Percentiles rank a stretch among this genome's conserved stretches.
These are phyloP conservation scores for Anthopleura xanthogrammica DNA, from an alignment of 92 coral and sea anemone species.

Conservation along the genomic window DNA sequence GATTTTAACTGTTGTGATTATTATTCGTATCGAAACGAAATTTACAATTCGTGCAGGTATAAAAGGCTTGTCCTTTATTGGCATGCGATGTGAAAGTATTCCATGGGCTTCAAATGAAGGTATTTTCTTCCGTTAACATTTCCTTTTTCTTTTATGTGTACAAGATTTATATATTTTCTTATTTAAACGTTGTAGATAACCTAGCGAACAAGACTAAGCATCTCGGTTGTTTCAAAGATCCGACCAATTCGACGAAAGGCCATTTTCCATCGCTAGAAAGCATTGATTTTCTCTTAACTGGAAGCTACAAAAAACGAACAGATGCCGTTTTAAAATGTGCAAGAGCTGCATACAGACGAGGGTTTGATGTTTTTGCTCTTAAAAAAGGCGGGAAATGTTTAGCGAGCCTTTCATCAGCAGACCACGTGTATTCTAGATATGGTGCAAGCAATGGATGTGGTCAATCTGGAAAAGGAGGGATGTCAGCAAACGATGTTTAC, in stretches of 20 bases:
- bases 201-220: not conserved
- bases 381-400: conserved; percentile 58
- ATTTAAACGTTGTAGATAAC: not conserved
- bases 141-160: not conserved
- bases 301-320: conserved; percentile 45
- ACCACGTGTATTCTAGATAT: conserved; percentile 23
- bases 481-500: conserved; percentile 39
- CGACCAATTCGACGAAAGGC: not conserved
- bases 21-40: too few species aligned
- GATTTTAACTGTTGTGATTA: too few species aligned
- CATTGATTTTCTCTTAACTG: conserved; percentile 26
- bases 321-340: conserved; percentile 53
- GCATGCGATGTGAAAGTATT: not conserved
- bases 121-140: too few species aligned
- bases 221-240: conserved; percentile 41
- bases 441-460: conserved; percentile 28
- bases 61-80: not conserved
- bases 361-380: conserved; percentile 42
- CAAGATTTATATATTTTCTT: not conserved
- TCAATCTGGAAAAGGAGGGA: conserved; percentile 47
- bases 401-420: conserved; percentile 14
- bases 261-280: conserved; percentile 37
- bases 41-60: too few species aligned
- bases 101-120: not conserved
- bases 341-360: conserved; percentile 29